These are phyloP conservation scores for Hylaea fasciaria DNA, from an alignment of 2,888 invertebrate species.

Conservation along the genomic window DNA sequence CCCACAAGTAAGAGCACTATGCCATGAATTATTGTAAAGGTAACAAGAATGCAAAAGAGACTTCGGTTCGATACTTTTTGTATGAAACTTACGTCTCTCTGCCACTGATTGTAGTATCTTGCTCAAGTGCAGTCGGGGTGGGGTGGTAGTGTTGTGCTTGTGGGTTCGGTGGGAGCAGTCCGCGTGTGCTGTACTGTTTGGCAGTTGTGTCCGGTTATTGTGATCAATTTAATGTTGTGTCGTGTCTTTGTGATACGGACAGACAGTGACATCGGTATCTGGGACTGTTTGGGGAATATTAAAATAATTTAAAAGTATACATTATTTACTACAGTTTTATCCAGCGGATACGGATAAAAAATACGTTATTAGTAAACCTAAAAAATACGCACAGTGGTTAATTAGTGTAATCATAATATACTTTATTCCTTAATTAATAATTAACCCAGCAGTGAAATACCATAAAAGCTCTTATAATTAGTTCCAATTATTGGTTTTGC, in stretches of 20 bases:
- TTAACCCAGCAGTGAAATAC: no score
- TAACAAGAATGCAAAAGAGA: slow-evolving; percentile 1
- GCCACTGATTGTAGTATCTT: slow-evolving; percentile 2
- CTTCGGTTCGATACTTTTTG: neutral
- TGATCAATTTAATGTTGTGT: neutral
- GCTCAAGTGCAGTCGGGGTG: slow-evolving; percentile 13
- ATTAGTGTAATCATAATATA: no score
- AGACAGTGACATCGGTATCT: neutral
- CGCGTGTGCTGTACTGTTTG: slow-evolving; percentile 11
- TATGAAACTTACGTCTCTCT: slow-evolving; percentile 6
- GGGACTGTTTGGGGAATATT: neutral
- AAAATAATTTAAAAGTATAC: neutral
- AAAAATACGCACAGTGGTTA: no score
- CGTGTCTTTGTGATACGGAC: neutral
- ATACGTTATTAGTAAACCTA: no score
- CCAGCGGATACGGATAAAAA: no score
- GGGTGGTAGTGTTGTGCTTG: slow-evolving; percentile 11
- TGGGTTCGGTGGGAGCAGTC: slow-evolving; percentile 14
- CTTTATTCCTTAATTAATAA: no score
- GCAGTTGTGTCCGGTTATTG: slow-evolving; percentile 12
- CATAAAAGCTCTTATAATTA: no score
- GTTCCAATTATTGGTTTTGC: no score
- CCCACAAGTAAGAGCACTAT: slow-evolving; percentile 8
- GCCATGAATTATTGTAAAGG: slow-evolving; percentile 16
- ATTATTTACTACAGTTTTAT: no score